Base-by-base conservation (phyloP, 1,140 invertebrate species). In the Homalodisca vitripennis region DNA sequence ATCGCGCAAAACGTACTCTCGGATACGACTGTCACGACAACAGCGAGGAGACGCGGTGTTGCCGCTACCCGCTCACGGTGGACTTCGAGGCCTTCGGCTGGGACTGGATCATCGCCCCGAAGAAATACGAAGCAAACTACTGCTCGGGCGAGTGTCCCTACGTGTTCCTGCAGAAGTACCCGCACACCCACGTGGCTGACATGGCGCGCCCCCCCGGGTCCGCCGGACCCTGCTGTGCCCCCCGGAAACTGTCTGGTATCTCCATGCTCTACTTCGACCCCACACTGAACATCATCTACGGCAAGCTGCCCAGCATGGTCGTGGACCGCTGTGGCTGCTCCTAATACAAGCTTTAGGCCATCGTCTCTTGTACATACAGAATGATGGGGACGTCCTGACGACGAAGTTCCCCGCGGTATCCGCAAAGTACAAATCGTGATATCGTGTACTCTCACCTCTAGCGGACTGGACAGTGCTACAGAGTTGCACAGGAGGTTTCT, bases 51-150 rank as follows among this genome's bases (percentile, higher is more conserved):
- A 85, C 86, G 2, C 84, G 92, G 26, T 96, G 94, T 79, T 97
- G 94, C 78, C 88, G 93, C 17, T 96, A 95, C 79, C 92, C 93
- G 0, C 84, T 99, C 20, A 92, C 92, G 13, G 95, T 99, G 14
- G 94, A 98, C 82, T 99, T 99, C 80, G 92, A 91, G 73, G 92
- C 94, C 72, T 95, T 99, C 76, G 95, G 95, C 13, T 98, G 97
- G 96, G 95, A 98, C 76, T 99, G 96, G 92, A 96, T 99, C 75
- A 95, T 99, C 34, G 96, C 96, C 0, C 97, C 97, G 0, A 93
- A 93, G 75, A 88, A 90, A 72, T 99, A 98, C 81, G 90, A 97
- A 76, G 97, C 97, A 20, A 95, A 96, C 82, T 98, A 96, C 81
- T 99, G 97, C 82, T 90, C 91, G 69, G 97, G 97, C 1, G 92